These are phyloP conservation scores for Tragelaphus oryx DNA, from an alignment of 2,797 vertebrate species.

Conservation along the genomic window DNA sequence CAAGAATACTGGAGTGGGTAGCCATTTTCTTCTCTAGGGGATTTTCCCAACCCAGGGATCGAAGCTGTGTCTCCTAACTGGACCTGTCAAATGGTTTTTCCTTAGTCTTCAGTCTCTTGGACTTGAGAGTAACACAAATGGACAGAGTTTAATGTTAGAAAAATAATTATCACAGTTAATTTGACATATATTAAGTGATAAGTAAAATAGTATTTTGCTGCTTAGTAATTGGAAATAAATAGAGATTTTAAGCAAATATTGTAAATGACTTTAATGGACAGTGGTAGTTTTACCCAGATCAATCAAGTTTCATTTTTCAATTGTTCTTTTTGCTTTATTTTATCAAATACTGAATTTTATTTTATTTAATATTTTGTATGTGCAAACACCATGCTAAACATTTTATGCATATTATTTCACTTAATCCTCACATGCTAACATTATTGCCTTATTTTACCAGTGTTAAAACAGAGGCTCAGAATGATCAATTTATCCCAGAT, in stretches of 20 bases:
- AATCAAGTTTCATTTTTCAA: constrained; percentile 26
- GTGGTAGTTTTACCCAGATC: background rate
- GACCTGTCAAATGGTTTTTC: background rate
- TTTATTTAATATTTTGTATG: background rate
- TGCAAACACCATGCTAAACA: background rate
- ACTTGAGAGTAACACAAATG: background rate
- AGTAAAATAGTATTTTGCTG: background rate
- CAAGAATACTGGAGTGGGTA: background rate
- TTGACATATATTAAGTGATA: constrained; percentile 1
- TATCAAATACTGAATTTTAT: background rate
- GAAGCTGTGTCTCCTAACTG: background rate
- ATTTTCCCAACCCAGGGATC: background rate
- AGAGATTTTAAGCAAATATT: constrained; percentile 8
- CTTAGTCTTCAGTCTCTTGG: background rate
- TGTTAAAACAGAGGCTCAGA: background rate
- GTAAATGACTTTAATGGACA: background rate
- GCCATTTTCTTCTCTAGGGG: background rate
- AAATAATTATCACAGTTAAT: constrained; percentile 29
- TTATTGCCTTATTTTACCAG: background rate
- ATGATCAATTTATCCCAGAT: background rate
- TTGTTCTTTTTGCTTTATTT: constrained; percentile 18
- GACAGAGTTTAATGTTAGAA: constrained; percentile 3
- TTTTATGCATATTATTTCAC: background rate
- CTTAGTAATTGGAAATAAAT: background rate
- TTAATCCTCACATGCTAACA: background rate